A percentile compares a stretch with the other conserved stretches of the same genome.
Evolutionary conservation across 2,113 vertebrate species (phyloP).

Genomic region (Callipepla californica): DNA sequence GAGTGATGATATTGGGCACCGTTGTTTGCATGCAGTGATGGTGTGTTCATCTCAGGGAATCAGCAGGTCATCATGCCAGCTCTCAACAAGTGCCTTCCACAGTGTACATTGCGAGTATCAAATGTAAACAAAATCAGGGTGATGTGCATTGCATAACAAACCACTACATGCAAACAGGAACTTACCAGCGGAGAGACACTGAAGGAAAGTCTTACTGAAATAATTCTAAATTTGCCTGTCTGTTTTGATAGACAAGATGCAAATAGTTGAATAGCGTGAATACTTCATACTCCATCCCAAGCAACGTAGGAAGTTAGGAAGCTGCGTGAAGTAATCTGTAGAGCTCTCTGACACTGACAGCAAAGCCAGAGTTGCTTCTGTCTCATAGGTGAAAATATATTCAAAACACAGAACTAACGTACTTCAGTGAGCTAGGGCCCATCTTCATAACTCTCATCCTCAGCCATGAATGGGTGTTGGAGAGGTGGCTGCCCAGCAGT

Average conservation of each 20-base stretch:
- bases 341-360: background rate
- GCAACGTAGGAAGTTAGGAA: background rate
- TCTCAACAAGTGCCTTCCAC: background rate
- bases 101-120: background rate
- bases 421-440: background rate
- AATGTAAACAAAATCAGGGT: background rate
- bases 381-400: background rate
- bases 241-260: conserved; percentile 31
- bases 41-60: background rate
- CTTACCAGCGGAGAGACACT: background rate
- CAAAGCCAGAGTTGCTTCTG: background rate
- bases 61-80: background rate
- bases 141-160: background rate
- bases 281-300: conserved; percentile 10
- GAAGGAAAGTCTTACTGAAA: conserved; percentile 2
- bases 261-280: conserved; percentile 6
- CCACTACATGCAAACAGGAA: conserved; percentile 1
- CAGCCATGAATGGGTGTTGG: accelerated
- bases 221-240: conserved; percentile 23
- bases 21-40: background rate
- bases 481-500: background rate
- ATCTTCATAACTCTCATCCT: background rate
- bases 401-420: background rate
- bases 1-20: background rate
- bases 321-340: background rate